These are phyloP conservation scores for Drosophila repletoides DNA, from an alignment of 1,140 invertebrate genomes.

Conservation along the genomic window DNA sequence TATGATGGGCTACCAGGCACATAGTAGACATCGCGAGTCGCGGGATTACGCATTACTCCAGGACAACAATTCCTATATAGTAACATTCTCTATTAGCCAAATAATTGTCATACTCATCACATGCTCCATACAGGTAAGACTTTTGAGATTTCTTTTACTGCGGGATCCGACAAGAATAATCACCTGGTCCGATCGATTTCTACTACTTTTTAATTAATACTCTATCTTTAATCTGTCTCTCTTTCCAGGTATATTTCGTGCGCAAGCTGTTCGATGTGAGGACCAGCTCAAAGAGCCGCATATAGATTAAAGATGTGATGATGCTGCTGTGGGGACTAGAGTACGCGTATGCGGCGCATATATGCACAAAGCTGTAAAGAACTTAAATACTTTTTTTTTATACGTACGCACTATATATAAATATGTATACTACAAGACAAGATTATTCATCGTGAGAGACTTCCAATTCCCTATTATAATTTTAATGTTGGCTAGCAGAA, in stretches of 20 bases:
- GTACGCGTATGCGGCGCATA: slow-evolving; percentile 24
- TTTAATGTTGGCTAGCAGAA: slow-evolving; percentile 52
- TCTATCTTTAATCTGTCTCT: neutral
- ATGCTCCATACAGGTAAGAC: slow-evolving; percentile 83
- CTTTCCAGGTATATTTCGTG: slow-evolving; percentile 93
- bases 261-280: slow-evolving; percentile 93
- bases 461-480: slow-evolving; percentile 21
- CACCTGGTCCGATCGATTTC: too few species aligned
- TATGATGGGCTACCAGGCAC: slow-evolving; percentile 92
- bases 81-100: slow-evolving; percentile 93
- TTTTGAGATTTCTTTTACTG: neutral
- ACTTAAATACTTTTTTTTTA: slow-evolving; percentile 16
- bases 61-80: slow-evolving; percentile 93
- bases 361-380: slow-evolving; percentile 14
- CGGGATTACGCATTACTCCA: slow-evolving; percentile 91
- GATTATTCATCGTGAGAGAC: slow-evolving; percentile 19
- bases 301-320: slow-evolving; percentile 52
- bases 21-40: slow-evolving; percentile 89
- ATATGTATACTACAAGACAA: slow-evolving; percentile 9
- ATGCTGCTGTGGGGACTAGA: neutral
- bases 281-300: slow-evolving; percentile 65
- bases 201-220: neutral
- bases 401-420: slow-evolving; percentile 9
- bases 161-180: too few species aligned
- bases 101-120: slow-evolving; percentile 91